Evolutionary conservation across 2,888 invertebrate genomes (phyloP).

Genomic region (Enoplolaimus lenunculus): DNA sequence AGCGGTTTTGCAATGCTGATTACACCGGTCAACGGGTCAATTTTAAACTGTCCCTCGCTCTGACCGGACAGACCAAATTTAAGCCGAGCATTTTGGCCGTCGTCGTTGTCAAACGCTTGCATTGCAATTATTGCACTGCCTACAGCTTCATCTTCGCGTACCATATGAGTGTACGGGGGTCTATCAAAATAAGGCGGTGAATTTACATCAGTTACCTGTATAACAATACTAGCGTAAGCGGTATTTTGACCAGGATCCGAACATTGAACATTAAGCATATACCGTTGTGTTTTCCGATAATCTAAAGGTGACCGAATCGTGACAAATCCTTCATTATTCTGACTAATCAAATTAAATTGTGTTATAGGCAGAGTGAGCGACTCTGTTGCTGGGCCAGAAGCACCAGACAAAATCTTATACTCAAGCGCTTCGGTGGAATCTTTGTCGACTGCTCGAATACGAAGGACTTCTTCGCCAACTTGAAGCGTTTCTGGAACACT

Average conservation of each 20-base stretch:
- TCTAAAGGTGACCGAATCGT: slow-evolving; percentile 19
- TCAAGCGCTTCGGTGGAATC: slow-evolving; percentile 26
- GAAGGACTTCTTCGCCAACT: slow-evolving; percentile 60
- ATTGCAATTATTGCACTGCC: slow-evolving; percentile 66
- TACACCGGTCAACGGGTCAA: slow-evolving; percentile 82
- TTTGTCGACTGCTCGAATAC: slow-evolving; percentile 41
- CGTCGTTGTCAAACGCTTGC: slow-evolving; percentile 80
- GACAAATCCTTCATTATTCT: slow-evolving; percentile 16
- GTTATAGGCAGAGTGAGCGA: too few species aligned
- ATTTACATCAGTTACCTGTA: slow-evolving; percentile 54
- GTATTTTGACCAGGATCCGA: slow-evolving; percentile 74
- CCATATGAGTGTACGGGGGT: slow-evolving; percentile 31
- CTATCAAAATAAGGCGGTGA: slow-evolving; percentile 32
- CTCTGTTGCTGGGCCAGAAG: neutral
- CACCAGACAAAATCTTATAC: slow-evolving; percentile 19
- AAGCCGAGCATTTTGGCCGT: slow-evolving; percentile 69
- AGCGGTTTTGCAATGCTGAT: slow-evolving; percentile 68
- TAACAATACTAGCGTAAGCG: slow-evolving; percentile 73
- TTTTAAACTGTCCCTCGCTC: slow-evolving; percentile 58
- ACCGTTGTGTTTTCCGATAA: slow-evolving; percentile 24
- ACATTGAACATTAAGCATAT: slow-evolving; percentile 55
- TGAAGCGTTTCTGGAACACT: slow-evolving; percentile 64
- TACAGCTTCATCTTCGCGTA: slow-evolving; percentile 74
- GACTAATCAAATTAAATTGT: slow-evolving; percentile 14
- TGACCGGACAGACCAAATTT: slow-evolving; percentile 44